These are phyloP conservation scores for Megalops cyprinoides DNA, from an alignment of 2,797 vertebrate genomes.

Conservation along the genomic window DNA sequence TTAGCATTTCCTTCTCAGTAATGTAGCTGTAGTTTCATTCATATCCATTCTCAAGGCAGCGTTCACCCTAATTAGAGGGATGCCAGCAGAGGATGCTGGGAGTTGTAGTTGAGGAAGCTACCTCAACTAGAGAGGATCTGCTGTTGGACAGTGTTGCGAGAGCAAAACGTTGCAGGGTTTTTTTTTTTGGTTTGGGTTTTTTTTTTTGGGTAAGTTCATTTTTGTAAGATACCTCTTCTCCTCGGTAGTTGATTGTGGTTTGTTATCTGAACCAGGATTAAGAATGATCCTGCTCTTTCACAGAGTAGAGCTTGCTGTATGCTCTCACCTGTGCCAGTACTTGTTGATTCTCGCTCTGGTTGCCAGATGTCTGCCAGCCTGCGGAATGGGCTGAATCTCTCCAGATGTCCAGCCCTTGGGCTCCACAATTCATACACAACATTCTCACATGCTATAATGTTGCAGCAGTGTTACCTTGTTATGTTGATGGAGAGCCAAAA, in stretches of 20 bases:
- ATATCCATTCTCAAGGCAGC: no score
- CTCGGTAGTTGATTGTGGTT: no score
- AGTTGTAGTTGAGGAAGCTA: background rate
- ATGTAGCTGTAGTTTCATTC: no score
- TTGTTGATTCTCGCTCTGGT: background rate
- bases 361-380: background rate
- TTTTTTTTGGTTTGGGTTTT: no score
- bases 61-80: background rate
- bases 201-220: no score
- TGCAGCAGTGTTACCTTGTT: background rate
- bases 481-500: no score
- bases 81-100: background rate
- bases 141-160: background rate
- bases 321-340: background rate
- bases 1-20: no score
- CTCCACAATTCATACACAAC: no score
- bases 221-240: no score
- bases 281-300: no score
- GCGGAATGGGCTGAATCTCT: no score
- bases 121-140: background rate
- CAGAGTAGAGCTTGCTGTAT: background rate
- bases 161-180: background rate
- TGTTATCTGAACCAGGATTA: no score
- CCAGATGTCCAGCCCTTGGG: background rate
- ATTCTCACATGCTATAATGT: background rate